Percentiles rank a stretch among this genome's conserved stretches.
Evolutionary conservation across 2,113 vertebrate genomes (phyloP).

Genomic region (Amphiprion percula): DNA sequence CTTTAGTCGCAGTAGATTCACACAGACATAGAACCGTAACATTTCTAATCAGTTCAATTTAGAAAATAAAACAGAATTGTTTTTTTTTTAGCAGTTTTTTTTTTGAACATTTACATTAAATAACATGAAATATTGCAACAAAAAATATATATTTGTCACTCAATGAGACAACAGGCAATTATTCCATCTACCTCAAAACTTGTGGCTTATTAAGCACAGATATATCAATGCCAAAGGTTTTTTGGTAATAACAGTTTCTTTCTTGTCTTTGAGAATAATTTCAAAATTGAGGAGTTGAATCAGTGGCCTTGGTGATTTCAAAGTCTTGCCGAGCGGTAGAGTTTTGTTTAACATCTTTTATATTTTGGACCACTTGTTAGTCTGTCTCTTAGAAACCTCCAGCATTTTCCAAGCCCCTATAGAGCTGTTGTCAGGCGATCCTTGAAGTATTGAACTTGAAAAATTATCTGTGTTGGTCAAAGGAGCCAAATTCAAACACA

Average conservation of each 20-base stretch:
- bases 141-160: background rate
- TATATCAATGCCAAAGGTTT: background rate
- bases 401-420: background rate
- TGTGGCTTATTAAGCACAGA: background rate
- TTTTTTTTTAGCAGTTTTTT: background rate
- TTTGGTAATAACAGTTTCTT: background rate
- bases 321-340: background rate
- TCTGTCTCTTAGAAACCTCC: background rate
- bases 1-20: background rate
- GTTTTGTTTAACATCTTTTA: background rate
- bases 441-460: slow-evolving; percentile 5
- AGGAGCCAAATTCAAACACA: slow-evolving; percentile 34
- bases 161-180: background rate
- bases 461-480: background rate
- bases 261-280: background rate
- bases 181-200: background rate
- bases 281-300: background rate
- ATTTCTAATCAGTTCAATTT: background rate
- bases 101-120: background rate
- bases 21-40: background rate
- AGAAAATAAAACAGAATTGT: no score
- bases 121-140: background rate
- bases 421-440: slow-evolving; percentile 1
- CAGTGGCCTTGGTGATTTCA: background rate
- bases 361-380: background rate